phyloP scores from a whole-genome alignment of 2,113 vertebrate species.

The Atherinomorus stipes region DNA sequence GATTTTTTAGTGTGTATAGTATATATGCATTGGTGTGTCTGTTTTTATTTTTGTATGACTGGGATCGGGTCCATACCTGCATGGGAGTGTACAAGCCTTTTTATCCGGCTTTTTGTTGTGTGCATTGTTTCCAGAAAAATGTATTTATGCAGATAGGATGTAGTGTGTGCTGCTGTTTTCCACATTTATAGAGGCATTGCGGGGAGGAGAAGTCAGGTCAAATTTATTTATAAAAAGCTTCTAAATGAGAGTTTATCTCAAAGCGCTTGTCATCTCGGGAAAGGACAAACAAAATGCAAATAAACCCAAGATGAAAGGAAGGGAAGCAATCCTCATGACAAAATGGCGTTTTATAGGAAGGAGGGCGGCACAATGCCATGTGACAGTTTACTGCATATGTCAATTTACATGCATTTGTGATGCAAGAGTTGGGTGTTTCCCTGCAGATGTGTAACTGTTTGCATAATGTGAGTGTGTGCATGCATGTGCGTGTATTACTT shows the following conservation, averaged over 20 bases:
- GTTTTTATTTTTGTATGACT: slow-evolving; percentile 27
- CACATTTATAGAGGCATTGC: slow-evolving; percentile 39
- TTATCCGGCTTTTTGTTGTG: slow-evolving; percentile 32
- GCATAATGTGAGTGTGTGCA: slow-evolving; percentile 10
- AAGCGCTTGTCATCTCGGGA: slow-evolving; percentile 48
- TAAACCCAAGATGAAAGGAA: slow-evolving; percentile 47
- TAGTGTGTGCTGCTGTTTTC: slow-evolving; percentile 41
- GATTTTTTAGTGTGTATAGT: too few species aligned
- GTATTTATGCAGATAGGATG: slow-evolving; percentile 53
- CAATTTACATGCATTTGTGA: slow-evolving; percentile 43
- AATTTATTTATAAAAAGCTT: slow-evolving; percentile 65
- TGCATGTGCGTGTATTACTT: slow-evolving; percentile 16
- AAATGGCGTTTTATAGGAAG: slow-evolving; percentile 26
- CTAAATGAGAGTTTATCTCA: slow-evolving; percentile 62
- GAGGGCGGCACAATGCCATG: slow-evolving; percentile 13
- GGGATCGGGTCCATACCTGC: slow-evolving; percentile 6
- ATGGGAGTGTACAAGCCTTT: slow-evolving; percentile 14
- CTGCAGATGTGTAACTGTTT: slow-evolving; percentile 36
- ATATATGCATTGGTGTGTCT: slow-evolving; percentile 8
- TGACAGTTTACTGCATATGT: slow-evolving; percentile 20
- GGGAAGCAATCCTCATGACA: slow-evolving; percentile 30
- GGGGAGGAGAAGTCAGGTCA: slow-evolving; percentile 40
- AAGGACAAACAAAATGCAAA: slow-evolving; percentile 57
- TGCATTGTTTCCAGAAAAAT: slow-evolving; percentile 52
- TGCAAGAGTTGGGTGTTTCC: slow-evolving; percentile 35